Percentiles rank a stretch among this genome's conserved stretches.
Evolutionary conservation across 2,113 vertebrate species (phyloP).

Genomic region (Hemibagrus wyckioides): DNA sequence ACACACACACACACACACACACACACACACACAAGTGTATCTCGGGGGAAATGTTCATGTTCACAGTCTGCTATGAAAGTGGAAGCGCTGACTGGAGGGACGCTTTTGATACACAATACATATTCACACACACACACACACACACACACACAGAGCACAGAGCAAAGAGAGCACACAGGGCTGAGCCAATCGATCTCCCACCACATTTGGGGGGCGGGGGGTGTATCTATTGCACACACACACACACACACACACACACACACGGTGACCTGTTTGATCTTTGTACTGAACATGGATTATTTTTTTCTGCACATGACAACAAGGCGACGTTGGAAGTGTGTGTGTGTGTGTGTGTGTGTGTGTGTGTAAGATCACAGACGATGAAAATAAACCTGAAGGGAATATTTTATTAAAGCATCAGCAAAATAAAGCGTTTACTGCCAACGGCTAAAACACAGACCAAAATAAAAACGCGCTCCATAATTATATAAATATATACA

Average conservation of each 20-base stretch:
- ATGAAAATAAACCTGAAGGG: slow-evolving; percentile 5
- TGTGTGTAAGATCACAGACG: neutral
- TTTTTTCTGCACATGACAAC: slow-evolving; percentile 4
- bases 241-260: slow-evolving; percentile 25
- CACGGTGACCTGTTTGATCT: slow-evolving; percentile 63
- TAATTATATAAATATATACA: neutral
- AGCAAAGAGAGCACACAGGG: neutral
- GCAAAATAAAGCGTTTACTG: neutral
- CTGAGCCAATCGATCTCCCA: slow-evolving; percentile 11
- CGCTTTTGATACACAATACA: slow-evolving; percentile 15
- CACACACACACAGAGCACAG: slow-evolving; percentile 17
- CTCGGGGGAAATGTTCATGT: slow-evolving; percentile 17
- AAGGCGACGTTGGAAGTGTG: neutral
- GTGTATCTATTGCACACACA: slow-evolving; percentile 7
- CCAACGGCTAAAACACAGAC: neutral
- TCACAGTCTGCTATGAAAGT: neutral
- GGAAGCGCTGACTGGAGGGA: slow-evolving; percentile 7
- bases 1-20: slow-evolving; percentile 24
- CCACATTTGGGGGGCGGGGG: neutral
- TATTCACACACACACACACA: slow-evolving; percentile 5
- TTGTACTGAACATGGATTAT: neutral
- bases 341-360: slow-evolving; percentile 7
- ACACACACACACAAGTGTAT: neutral
- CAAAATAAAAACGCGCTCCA: neutral
- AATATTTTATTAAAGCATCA: slow-evolving; percentile 27